Percentiles rank a stretch among this genome's conserved stretches.
These are phyloP conservation scores for Amphiprion ocellaris DNA, from an alignment of 2,113 vertebrate species.

Conservation along the genomic window DNA sequence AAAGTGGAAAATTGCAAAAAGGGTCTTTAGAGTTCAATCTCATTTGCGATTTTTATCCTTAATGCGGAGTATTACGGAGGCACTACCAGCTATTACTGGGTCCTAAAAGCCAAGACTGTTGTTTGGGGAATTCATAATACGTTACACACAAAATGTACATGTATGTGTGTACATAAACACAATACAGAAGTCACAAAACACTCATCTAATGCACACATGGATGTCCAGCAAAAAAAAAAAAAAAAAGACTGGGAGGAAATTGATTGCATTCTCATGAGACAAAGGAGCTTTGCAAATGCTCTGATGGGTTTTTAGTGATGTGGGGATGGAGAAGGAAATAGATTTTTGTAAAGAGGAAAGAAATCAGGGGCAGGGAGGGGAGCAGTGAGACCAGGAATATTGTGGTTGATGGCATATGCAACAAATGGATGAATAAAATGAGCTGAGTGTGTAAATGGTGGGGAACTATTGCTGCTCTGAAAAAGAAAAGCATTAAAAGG, in stretches of 20 bases:
- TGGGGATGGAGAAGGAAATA: conserved; percentile 32
- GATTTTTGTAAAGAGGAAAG: conserved; percentile 16
- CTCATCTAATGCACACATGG: conserved; percentile 23
- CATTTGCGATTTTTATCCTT: conserved; percentile 59
- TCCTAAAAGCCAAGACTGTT: conserved; percentile 40
- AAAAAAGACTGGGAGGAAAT: conserved; percentile 46
- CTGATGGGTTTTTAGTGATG: conserved; percentile 54
- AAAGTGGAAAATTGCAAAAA: conserved; percentile 40
- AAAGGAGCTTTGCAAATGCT: conserved; percentile 38
- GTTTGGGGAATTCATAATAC: conserved; percentile 23
- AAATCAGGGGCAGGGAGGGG: conserved; percentile 25
- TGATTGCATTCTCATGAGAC: conserved; percentile 62
- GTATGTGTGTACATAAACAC: conserved; percentile 11
- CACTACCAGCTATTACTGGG: conserved; percentile 35
- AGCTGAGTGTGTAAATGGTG: conserved; percentile 7
- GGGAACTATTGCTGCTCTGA: conserved; percentile 23
- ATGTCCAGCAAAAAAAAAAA: conserved; percentile 32
- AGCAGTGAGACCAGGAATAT: conserved; percentile 7
- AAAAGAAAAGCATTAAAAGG: conserved; percentile 25
- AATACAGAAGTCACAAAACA: conserved; percentile 11
- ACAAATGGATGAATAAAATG: conserved; percentile 37
- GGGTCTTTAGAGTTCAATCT: conserved; percentile 43
- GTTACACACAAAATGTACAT: conserved; percentile 2
- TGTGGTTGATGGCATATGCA: conserved; percentile 6
- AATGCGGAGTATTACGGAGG: conserved; percentile 44